Evolutionary conservation across 2,113 vertebrate genomes (phyloP).

Genomic region (Anarrhichthys ocellatus): DNA sequence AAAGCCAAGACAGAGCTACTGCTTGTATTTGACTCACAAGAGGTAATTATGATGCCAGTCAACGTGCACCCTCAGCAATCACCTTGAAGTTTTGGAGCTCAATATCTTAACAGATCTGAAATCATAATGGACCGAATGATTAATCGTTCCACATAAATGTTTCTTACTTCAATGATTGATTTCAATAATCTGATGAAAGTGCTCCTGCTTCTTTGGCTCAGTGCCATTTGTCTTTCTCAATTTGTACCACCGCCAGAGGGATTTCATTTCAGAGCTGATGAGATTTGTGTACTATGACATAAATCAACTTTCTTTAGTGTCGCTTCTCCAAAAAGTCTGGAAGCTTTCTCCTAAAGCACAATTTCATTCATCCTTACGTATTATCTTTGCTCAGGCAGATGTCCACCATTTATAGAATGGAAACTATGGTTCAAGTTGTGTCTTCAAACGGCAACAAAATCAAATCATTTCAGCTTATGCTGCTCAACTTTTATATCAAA

Average conservation of each 20-base stretch:
- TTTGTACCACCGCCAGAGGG: slow-evolving; percentile 51
- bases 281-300: slow-evolving; percentile 11
- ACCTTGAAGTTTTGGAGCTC: slow-evolving; percentile 15
- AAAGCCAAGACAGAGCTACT: background rate
- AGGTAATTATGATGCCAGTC: background rate
- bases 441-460: background rate
- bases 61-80: slow-evolving; percentile 8
- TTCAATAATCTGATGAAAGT: slow-evolving; percentile 58
- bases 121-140: slow-evolving; percentile 23
- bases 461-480: background rate
- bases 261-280: slow-evolving; percentile 51
- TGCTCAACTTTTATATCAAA: background rate
- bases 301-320: slow-evolving; percentile 6
- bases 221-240: slow-evolving; percentile 43
- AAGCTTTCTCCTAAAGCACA: background rate
- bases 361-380: background rate
- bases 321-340: background rate
- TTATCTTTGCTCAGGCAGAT: background rate
- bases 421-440: background rate
- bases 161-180: slow-evolving; percentile 34
- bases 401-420: background rate
- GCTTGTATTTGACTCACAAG: background rate
- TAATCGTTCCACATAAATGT: slow-evolving; percentile 23
- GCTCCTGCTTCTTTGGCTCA: slow-evolving; percentile 37
- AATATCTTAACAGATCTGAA: slow-evolving; percentile 32